These are phyloP conservation scores for Eonycteris spelaea DNA, from an alignment of 2,113 vertebrate genomes.

Conservation along the genomic window DNA sequence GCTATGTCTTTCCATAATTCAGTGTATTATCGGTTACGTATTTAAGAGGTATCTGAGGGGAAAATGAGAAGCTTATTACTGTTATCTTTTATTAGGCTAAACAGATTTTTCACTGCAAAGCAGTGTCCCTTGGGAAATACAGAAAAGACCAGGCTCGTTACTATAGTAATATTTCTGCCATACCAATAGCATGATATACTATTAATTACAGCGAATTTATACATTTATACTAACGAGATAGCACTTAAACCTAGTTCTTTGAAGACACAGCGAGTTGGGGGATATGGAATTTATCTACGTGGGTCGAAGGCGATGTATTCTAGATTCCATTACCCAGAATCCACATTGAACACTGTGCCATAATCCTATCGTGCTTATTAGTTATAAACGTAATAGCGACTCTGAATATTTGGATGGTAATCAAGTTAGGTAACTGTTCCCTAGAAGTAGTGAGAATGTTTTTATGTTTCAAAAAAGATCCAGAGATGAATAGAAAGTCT, in stretches of 20 bases:
- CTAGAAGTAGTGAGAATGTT: slow-evolving; percentile 45
- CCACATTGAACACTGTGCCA: background rate
- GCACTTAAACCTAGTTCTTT: slow-evolving; percentile 19
- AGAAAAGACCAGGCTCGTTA: slow-evolving; percentile 55
- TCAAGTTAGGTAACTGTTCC: slow-evolving; percentile 60
- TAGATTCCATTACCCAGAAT: slow-evolving; percentile 13
- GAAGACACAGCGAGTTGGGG: slow-evolving; percentile 19
- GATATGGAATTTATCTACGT: slow-evolving; percentile 30
- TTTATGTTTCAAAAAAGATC: slow-evolving; percentile 46
- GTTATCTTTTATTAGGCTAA: slow-evolving; percentile 65
- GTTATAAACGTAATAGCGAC: background rate
- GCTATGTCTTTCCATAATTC: background rate
- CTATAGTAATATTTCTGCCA: slow-evolving; percentile 70
- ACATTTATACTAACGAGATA: slow-evolving; percentile 58
- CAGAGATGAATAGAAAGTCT: slow-evolving; percentile 32
- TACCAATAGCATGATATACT: background rate
- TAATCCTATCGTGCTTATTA: background rate
- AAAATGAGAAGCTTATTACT: background rate
- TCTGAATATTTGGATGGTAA: slow-evolving; percentile 20
- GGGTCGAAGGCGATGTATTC: background rate
- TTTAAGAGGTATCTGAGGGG: slow-evolving; percentile 10
- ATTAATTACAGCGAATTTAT: slow-evolving; percentile 53
- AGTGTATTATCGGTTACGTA: background rate
- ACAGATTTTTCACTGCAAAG: slow-evolving; percentile 61
- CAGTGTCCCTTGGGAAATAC: slow-evolving; percentile 55